Evolutionary conservation across 2,113 vertebrate genomes (phyloP).

Genomic region (Semnornis frantzii): DNA sequence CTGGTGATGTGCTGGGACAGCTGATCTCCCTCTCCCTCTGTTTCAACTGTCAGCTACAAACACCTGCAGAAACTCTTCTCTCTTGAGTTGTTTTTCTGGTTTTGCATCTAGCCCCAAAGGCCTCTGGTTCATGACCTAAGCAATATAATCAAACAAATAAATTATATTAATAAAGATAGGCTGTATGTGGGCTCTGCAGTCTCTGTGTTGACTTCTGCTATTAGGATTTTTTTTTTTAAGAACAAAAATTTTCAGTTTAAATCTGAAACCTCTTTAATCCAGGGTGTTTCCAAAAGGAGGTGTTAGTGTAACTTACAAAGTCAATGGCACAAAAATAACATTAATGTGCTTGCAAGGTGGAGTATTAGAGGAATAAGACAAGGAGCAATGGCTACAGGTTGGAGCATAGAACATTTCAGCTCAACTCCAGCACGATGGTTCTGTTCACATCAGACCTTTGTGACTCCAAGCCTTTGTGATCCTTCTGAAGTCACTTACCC

Average conservation of each 20-base stretch:
- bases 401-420: too few species aligned
- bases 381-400: too few species aligned
- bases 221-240: neutral
- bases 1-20: neutral
- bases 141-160: neutral
- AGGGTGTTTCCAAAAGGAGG: neutral
- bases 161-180: neutral
- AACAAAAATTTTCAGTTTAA: neutral
- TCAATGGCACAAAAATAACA: neutral
- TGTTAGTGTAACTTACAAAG: neutral
- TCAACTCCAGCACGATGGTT: neutral
- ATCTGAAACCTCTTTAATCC: neutral
- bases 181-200: neutral
- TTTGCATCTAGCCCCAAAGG: neutral
- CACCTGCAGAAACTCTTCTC: neutral
- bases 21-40: neutral
- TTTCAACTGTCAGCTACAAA: neutral
- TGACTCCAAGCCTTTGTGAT: neutral
- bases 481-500: too few species aligned
- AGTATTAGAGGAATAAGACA: too few species aligned
- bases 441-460: neutral
- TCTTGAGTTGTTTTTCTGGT: neutral
- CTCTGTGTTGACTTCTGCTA: rapidly evolving
- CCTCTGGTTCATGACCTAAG: neutral
- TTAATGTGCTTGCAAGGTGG: rapidly evolving